phyloP scores from a whole-genome alignment of 2,888 invertebrate species.

The Tipula helvola region DNA sequence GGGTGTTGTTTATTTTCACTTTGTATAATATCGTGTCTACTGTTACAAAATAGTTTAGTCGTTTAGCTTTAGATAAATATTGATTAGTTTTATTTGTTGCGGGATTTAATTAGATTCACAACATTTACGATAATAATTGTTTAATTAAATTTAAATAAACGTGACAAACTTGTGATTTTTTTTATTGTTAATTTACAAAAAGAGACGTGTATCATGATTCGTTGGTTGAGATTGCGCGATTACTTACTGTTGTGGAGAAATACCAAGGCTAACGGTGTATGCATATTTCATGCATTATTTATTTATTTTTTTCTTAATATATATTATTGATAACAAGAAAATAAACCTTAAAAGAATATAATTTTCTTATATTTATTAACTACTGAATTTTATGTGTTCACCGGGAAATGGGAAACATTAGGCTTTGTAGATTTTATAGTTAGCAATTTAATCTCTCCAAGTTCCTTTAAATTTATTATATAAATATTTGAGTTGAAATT shows the following conservation, averaged over 20 bases:
- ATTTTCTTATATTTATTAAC: background rate
- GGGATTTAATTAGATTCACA: background rate
- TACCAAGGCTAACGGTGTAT: background rate
- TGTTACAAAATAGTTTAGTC: background rate
- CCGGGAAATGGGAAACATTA: background rate
- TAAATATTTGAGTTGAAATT: too few species aligned
- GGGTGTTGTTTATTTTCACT: background rate
- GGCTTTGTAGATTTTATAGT: too few species aligned
- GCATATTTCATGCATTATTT: background rate
- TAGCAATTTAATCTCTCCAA: too few species aligned
- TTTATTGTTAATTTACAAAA: background rate
- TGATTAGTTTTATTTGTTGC: background rate
- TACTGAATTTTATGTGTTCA: background rate
- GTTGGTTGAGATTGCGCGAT: background rate
- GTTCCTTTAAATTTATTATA: too few species aligned
- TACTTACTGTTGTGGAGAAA: background rate
- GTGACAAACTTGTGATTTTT: background rate
- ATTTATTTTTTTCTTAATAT: background rate
- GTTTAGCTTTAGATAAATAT: background rate
- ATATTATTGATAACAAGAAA: background rate
- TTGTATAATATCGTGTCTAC: background rate
- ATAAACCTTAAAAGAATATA: background rate
- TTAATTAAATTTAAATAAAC: constrained; percentile 4
- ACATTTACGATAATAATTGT: background rate
- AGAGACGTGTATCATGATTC: background rate